phyloP scores from a whole-genome alignment of 2,797 vertebrate species.

The Hybognathus amarus region DNA sequence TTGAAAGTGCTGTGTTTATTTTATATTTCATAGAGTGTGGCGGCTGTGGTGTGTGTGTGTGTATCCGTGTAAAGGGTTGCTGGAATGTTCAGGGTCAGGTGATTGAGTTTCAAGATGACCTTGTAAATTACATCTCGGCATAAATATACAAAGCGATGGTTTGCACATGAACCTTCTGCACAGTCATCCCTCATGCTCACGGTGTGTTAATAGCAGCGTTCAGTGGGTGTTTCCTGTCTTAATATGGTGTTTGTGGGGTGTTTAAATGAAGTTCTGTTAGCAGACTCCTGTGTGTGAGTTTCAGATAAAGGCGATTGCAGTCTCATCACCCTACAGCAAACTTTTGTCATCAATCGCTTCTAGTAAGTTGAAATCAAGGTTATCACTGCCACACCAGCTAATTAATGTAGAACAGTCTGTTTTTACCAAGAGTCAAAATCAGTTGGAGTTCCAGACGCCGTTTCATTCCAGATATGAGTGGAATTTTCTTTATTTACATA shows the following conservation, averaged over 20 bases:
- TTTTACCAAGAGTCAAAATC: slow-evolving; percentile 2
- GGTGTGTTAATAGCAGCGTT: slow-evolving; percentile 15
- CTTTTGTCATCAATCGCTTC: neutral
- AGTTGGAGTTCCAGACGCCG: neutral
- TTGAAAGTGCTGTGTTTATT: slow-evolving; percentile 33
- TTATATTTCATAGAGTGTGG: slow-evolving; percentile 25
- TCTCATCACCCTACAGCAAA: neutral
- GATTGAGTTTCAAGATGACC: slow-evolving; percentile 43
- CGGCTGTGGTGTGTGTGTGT: neutral
- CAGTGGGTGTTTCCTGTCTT: slow-evolving; percentile 6
- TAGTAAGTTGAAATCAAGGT: neutral
- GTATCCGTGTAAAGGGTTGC: neutral
- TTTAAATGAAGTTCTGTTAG: neutral
- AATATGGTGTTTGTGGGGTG: slow-evolving; percentile 20
- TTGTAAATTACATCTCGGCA: slow-evolving; percentile 29
- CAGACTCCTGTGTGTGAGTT: neutral
- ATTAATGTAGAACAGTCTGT: slow-evolving; percentile 2
- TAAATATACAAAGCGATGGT: slow-evolving; percentile 19
- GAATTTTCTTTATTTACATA: slow-evolving; percentile 44
- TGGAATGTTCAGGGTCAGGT: slow-evolving; percentile 39
- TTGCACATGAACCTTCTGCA: neutral
- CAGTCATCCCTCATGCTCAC: slow-evolving; percentile 12
- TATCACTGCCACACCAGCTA: slow-evolving; percentile 17
- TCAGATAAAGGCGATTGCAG: neutral
- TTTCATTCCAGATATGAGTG: slow-evolving; percentile 33